Base-by-base conservation (phyloP, 2,888 invertebrate species). In the Liopterus haemorrhoidalis region DNA sequence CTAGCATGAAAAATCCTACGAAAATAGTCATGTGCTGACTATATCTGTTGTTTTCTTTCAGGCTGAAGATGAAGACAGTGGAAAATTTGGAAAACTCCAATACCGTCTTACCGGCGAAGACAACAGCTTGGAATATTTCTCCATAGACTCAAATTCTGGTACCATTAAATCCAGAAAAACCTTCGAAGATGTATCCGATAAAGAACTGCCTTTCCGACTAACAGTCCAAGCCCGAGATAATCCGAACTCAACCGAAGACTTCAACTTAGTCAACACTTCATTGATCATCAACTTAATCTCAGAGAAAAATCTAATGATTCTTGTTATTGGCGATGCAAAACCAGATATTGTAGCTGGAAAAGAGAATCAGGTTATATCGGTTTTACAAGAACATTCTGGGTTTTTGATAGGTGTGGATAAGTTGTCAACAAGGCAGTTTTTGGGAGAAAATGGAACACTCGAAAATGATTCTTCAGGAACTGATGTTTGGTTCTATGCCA, bases 11-110 rank as follows among this genome's bases (percentile, higher is more conserved):
- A n/a, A n/a, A n/a, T n/a, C n/a, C n/a, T n/a, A n/a, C n/a, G n/a
- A n/a, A n/a, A n/a, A n/a, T n/a, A n/a, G 15, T 15, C 18, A 18
- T 35, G 12, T 6, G 12, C 18, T 19, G 31, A 5, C 9, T 14
- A 24, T 18, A 37, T 37, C n/a, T 25, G n/a, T n/a, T n/a, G n/a
- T 32, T 47, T 37, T 36, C 47, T 55, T 56, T 36, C 49, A 86
- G 75, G 93, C 94, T 0, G 80, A 81, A 53, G 94, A 95, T 66
- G 77, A 78, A 53, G 94, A 95, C 63, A 85, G 86, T 41, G 89
- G 89, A 1, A 80, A 81, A 51, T 87, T 78, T 63, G 92, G 92
- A 2, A 80, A 80, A 59, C 70, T 94, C 15, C 79, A 80, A 51
- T 94, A 89, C 65, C 75, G 59, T 28, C 49, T 72, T 32, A 52